Conservation (phyloP, 2,888 invertebrate species). For the Machimus atricapillus region DNA sequence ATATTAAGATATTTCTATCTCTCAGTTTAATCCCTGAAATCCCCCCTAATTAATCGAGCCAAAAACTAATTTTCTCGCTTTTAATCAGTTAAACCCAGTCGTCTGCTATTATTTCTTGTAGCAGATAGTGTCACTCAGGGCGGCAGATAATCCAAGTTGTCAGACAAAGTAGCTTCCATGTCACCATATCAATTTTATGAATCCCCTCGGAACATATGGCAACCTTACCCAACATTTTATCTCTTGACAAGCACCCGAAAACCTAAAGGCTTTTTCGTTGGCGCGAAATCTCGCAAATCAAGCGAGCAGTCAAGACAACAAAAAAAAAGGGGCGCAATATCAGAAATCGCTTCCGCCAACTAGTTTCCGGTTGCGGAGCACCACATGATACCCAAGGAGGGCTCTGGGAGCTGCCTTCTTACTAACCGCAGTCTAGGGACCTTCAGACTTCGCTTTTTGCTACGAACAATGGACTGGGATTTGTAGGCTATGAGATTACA, state of each 20-base stretch:
- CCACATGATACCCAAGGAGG: background rate
- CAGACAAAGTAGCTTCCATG: background rate
- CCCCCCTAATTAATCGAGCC: background rate
- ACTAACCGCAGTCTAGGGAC: background rate
- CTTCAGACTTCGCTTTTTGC: background rate
- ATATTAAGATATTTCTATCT: background rate
- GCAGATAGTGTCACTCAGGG: background rate
- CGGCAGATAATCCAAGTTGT: background rate
- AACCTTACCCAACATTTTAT: conserved; percentile 2
- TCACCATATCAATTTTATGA: background rate
- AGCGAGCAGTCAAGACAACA: background rate
- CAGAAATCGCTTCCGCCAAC: background rate
- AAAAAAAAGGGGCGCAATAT: background rate
- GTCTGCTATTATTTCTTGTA: background rate
- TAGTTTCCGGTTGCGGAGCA: background rate
- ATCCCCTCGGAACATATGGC: background rate
- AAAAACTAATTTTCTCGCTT: background rate
- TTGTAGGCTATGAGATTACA: background rate
- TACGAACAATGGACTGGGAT: background rate
- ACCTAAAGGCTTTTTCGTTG: background rate
- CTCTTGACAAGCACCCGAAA: background rate
- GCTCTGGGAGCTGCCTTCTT: background rate
- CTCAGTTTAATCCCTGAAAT: background rate
- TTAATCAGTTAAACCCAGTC: background rate
- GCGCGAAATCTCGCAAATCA: background rate